Evolutionary conservation across 1,140 invertebrate species (phyloP), one percentile per base, ranked within the genome.

Genomic region (Drosophila pallidifrons): DNA sequence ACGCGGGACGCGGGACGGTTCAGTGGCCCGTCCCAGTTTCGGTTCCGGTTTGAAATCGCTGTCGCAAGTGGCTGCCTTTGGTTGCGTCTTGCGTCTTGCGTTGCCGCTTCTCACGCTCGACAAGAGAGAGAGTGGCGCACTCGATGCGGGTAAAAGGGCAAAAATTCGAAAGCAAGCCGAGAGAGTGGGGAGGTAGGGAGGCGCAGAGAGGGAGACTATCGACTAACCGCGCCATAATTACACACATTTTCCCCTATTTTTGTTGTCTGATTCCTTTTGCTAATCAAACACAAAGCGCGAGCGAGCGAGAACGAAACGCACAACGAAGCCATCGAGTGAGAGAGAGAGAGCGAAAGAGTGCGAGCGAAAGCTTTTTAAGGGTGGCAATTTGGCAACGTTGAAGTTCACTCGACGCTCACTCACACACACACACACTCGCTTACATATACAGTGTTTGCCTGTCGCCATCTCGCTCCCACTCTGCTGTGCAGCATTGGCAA

Each of bases 301-400:
- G 54, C 20, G 30, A 66, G 51, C 41, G 32, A 57, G 13, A 65
- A 10, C 8, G 57, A 1, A 15, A 15, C 20, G 25, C 6, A 7
- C 30, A 32, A 6, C 30, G 5, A 32, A 32, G 30, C 30, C 1
- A 32, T 5, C 3, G 2, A 59, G 11, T 16, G 43, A 38, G 35
- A 64, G 13, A 49, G 46, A 25, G 55, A 54, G 8, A n/a, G n/a
- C 38, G 49, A 46, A 38, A 8, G 28, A 43, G 49, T 6, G 65
- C 41, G 16, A 10, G 47, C 52, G 60, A 57, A 28, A 67, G 69
- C 77, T 82, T 83, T 88, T 88, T 89, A 89, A 89, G 85, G 85
- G 85, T 89, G 85, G 85, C 81, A 89, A 89, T 89, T 88, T 89
- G 78, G 47, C 79, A 38, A 28, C 67, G 57, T 64, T 86, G 61